Base-by-base conservation (phyloP, 1,140 invertebrate genomes). In the Scaptomyza pallida region DNA sequence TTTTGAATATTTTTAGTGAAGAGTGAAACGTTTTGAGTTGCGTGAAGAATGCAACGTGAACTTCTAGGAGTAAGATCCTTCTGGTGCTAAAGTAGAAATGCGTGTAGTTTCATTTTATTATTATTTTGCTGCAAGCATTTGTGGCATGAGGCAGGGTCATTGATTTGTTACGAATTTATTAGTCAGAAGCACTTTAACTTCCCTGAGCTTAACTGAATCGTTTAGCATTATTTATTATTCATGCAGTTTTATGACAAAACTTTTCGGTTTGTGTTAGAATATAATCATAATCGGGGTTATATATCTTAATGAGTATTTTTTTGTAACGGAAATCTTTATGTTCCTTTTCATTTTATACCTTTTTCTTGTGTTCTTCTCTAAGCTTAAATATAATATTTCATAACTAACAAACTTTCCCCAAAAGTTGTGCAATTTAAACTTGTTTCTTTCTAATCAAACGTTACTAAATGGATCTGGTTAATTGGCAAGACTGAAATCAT, bases 131-230 rank as follows among this genome's bases (percentile, higher is more conserved):
- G n/a, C 23, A 26, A 26, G 23, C 23, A 26, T 26, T 8, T 15
- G 52, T 43, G 23, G 41, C 41, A 51, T n/a, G 12, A n/a, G 33
- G 54, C 48, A 56, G 60, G 85, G 79, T 85, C 85, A 89, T 89
- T 85, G 85, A 69, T 89, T 89, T 75, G 85, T 85, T 83, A 89
- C 76, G 85, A 85, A 89, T 85, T 89, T 80, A 85, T 86, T 81
- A 77, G 74, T 35, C 61, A 51, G 65, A 62, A 76, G 63, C 56
- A 44, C 44, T 13, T n/a, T 33, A 47, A 15, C 9, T 40, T 9
- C 23, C 6, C 23, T 26, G 5, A 8, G 21, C 57, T 26, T 6
- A 23, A 45, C 33, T 12, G 45, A 17, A 62, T 44, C 47, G 60
- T 44, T 62, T 56, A 56, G 54, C 54, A 43, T 26, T 43, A 40